A percentile compares a stretch with the other conserved stretches of the same genome.
These are phyloP conservation scores for Mythimna lalbum DNA, from an alignment of 2,888 invertebrate genomes.

Conservation along the genomic window DNA sequence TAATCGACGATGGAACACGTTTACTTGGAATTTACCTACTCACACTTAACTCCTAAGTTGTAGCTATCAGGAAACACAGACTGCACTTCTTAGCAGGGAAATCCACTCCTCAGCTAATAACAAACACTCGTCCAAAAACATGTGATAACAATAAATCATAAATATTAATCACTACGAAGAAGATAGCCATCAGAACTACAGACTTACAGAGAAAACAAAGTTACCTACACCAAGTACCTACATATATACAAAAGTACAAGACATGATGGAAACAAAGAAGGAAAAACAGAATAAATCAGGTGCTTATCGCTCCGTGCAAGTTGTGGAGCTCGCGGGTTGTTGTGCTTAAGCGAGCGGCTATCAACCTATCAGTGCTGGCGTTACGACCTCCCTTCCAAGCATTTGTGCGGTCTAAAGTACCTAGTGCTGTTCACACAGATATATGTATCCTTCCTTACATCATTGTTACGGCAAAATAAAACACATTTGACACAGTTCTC, in stretches of 20 bases:
- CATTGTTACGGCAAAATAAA: constrained; percentile 24
- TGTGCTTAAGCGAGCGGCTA: constrained; percentile 48
- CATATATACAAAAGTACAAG: constrained; percentile 8
- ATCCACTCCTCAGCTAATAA: too few species aligned
- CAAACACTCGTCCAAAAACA: neutral
- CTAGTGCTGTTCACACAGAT: neutral
- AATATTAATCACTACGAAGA: constrained; percentile 19
- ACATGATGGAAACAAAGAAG: constrained; percentile 38
- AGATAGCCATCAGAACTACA: constrained; percentile 2
- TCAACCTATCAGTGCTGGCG: constrained; percentile 49
- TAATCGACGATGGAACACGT: too few species aligned
- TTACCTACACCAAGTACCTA: neutral
- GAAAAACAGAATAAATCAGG: constrained; percentile 57
- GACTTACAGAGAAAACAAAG: neutral
- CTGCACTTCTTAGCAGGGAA: too few species aligned
- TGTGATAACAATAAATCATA: constrained; percentile 15
- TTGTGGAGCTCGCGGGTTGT: constrained; percentile 35
- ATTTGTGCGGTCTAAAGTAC: neutral
- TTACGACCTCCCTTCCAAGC: constrained; percentile 28
- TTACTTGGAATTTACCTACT: too few species aligned
- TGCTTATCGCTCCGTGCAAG: constrained; percentile 53
- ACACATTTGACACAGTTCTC: constrained; percentile 24
- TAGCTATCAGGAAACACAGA: too few species aligned
- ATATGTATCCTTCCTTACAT: neutral
- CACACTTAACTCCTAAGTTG: too few species aligned